These are phyloP conservation scores for Bolinopsis microptera DNA, from an alignment of 37 sponge, comb jelly and placozoan species.

Conservation along the genomic window DNA sequence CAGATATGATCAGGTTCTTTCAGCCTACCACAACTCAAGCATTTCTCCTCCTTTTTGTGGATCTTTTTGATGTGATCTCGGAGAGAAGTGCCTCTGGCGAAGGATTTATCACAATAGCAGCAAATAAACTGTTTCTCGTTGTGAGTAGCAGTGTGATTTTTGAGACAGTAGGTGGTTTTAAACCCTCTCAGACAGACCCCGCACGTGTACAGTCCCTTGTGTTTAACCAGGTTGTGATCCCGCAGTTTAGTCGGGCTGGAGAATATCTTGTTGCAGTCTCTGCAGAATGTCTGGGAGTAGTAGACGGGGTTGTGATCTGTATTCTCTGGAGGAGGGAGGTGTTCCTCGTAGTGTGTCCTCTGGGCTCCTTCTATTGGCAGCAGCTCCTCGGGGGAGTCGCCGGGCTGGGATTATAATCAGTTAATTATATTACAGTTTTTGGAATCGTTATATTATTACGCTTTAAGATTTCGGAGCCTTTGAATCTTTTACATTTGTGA, in stretches of 20 bases:
- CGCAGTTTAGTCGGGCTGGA: not conserved
- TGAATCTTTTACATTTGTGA: too few species aligned
- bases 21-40: not conserved
- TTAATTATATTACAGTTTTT: too few species aligned
- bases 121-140: constrained; percentile 16
- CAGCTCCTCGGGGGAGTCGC: not conserved
- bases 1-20: not conserved
- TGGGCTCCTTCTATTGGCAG: not conserved
- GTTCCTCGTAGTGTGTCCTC: not conserved
- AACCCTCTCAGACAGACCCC: constrained; percentile 27
- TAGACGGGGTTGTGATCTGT: not conserved
- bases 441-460: too few species aligned
- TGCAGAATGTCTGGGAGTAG: not conserved
- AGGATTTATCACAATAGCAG: not conserved
- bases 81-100: not conserved
- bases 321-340: not conserved
- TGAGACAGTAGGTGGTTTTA: not conserved
- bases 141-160: constrained; percentile 21
- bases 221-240: constrained; percentile 34
- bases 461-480: too few species aligned
- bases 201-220: constrained; percentile 14
- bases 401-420: not conserved
- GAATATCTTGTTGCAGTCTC: not conserved
- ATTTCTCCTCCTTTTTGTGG: not conserved
- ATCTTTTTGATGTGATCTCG: not conserved